A percentile compares a stretch with the other conserved stretches of the same genome.
Conservation (phyloP, 2,888 invertebrate genomes). For the Palloptera scutellata region DNA sequence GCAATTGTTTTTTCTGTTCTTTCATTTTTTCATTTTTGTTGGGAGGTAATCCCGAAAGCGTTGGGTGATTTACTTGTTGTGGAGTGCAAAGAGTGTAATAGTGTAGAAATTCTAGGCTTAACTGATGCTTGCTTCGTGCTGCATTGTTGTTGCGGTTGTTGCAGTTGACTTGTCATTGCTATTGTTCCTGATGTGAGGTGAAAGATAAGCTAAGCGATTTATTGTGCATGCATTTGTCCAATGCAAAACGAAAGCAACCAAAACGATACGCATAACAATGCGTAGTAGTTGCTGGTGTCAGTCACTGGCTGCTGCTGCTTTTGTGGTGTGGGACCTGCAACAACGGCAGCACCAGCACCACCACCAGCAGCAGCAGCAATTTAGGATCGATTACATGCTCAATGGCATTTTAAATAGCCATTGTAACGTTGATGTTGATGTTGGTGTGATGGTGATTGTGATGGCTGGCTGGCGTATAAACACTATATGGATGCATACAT, state of each 20-base stretch:
- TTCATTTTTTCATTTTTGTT: background rate
- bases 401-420: constrained; percentile 41
- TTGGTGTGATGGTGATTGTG: background rate
- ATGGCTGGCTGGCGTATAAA: background rate
- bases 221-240: constrained; percentile 24
- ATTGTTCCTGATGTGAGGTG: constrained; percentile 30
- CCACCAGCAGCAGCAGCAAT: constrained; percentile 31
- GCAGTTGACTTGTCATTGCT: constrained; percentile 33
- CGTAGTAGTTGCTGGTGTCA: background rate
- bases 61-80: background rate
- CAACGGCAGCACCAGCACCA: constrained; percentile 14
- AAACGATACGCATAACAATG: constrained; percentile 27
- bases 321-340: background rate
- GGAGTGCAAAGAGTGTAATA: background rate
- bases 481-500: background rate
- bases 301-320: background rate
- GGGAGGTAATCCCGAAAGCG: background rate
- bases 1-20: too few relatives aligned
- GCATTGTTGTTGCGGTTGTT: constrained; percentile 17
- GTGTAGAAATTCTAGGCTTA: background rate
- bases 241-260: constrained; percentile 30
- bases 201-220: constrained; percentile 39
- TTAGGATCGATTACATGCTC: constrained; percentile 41
- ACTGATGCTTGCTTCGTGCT: background rate
- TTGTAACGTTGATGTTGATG: constrained; percentile 18